These are phyloP conservation scores for Semicossyphus pulcher DNA, from an alignment of 2,113 vertebrate species.

Conservation along the genomic window DNA sequence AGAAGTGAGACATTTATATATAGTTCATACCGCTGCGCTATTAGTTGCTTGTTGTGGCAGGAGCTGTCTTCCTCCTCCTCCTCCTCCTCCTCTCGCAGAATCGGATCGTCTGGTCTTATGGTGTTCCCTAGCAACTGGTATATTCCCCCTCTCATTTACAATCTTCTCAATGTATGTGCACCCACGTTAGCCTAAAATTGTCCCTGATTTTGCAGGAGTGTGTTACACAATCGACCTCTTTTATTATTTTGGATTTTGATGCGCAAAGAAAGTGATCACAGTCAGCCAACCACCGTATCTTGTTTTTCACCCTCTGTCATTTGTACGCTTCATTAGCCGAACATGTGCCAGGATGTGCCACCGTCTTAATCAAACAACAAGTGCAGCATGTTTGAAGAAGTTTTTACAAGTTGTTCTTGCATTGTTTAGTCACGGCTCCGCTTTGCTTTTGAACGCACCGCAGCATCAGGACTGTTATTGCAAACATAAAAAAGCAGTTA, in stretches of 20 bases:
- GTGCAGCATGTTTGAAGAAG: background rate
- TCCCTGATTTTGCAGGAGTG: conserved; percentile 35
- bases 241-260: background rate
- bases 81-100: conserved; percentile 38
- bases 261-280: background rate
- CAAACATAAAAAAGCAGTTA: background rate
- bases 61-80: conserved; percentile 39
- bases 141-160: conserved; percentile 49
- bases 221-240: conserved; percentile 31
- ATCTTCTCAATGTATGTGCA: conserved; percentile 52
- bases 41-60: conserved; percentile 39
- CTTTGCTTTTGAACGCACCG: background rate
- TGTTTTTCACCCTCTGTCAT: background rate
- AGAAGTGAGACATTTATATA: background rate
- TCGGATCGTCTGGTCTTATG: conserved; percentile 49
- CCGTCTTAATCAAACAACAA: conserved; percentile 22
- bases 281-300: background rate
- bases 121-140: conserved; percentile 77
- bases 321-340: background rate
- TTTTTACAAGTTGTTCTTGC: background rate
- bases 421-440: background rate
- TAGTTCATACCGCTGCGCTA: conserved; percentile 13
- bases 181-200: conserved; percentile 61
- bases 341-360: conserved; percentile 14
- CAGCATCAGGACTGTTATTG: background rate